Base-by-base conservation (phyloP, 53 echinoderm and acorn worm genomes). In the Arbacia lixula region DNA sequence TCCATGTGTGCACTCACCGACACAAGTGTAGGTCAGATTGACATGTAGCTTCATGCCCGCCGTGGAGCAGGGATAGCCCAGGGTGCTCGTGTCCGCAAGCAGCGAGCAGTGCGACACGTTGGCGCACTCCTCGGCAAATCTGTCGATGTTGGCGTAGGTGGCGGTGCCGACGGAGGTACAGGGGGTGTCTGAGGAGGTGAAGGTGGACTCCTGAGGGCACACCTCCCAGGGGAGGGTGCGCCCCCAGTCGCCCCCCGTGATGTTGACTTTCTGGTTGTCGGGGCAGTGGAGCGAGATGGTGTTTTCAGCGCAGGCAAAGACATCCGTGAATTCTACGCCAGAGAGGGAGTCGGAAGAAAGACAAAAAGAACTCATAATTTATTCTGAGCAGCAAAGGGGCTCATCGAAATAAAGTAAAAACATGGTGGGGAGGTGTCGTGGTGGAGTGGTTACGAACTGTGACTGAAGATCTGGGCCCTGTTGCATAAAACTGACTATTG, bases 191-290 rank as follows among this genome's bases (percentile, higher is more conserved):
- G 72, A 37, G 21, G 76, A 30, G 5, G 82, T 34, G 41, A 89
- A 86, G 0, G 76, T 53, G 29, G 75, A 62, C 66, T 84, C 66
- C 40, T 91, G 89, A 20, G 94, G 89, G 36, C 91, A 91, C 34
- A 86, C 88, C 26, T 78, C 54, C 89, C 89, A 86, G 39, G 86
- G 86, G 5, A 86, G 32, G 32, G 81, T 90, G 22, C 94, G 94
- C n/a, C 94, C 94, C 85, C 91, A 91, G 28, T 82, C 75, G 35
- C 76, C 87, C n/a, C 36, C 82, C 43, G 94, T 95, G 37, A 92
- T 74, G 63, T 95, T 90, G 51, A 95, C 68, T 28, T 68, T 85
- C 36, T 92, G 72, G 90, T 85, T 81, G 71, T 90, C 86, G 1
- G 61, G 88, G 54, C 92, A 92, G 36, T 83, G 80, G 32, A 90